A percentile compares a stretch with the other conserved stretches of the same genome.
These are phyloP conservation scores for Suillia variegata DNA, from an alignment of 2,888 invertebrate genomes.

Conservation along the genomic window DNA sequence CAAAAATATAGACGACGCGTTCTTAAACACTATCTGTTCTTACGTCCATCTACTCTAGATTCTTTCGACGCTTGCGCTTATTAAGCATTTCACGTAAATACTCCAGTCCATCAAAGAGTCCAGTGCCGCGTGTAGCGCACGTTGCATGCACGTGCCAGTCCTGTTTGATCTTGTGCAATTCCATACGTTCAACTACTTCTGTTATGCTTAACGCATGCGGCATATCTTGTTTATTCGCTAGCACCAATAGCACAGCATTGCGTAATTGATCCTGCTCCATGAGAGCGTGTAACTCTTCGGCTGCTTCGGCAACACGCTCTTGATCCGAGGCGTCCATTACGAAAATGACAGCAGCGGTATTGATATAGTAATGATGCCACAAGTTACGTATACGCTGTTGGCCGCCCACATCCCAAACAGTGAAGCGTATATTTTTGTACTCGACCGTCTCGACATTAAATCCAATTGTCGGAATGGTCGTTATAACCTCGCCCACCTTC, in stretches of 20 bases:
- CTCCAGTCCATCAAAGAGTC: slow-evolving; percentile 37
- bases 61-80: slow-evolving; percentile 22
- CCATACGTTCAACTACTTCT: slow-evolving; percentile 32
- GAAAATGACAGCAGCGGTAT: slow-evolving; percentile 46
- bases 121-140: slow-evolving; percentile 34
- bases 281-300: slow-evolving; percentile 40
- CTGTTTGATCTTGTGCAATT: slow-evolving; percentile 33
- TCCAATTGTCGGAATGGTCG: slow-evolving; percentile 51
- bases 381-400: slow-evolving; percentile 45
- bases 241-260: slow-evolving; percentile 41
- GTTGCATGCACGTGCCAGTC: slow-evolving; percentile 37
- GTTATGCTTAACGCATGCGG: slow-evolving; percentile 37
- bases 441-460: slow-evolving; percentile 52
- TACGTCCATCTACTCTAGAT: too few relatives aligned
- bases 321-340: slow-evolving; percentile 48
- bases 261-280: slow-evolving; percentile 39
- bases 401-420: slow-evolving; percentile 54
- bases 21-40: too few relatives aligned
- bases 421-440: slow-evolving; percentile 49
- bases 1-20: too few relatives aligned
- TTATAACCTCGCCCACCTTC: slow-evolving; percentile 44
- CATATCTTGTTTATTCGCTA: slow-evolving; percentile 53
- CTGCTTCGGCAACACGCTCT: slow-evolving; percentile 39
- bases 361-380: slow-evolving; percentile 50
- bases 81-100: slow-evolving; percentile 34